phyloP scores from a whole-genome alignment of 2,797 vertebrate genomes.

The Phataginus tricuspis region DNA sequence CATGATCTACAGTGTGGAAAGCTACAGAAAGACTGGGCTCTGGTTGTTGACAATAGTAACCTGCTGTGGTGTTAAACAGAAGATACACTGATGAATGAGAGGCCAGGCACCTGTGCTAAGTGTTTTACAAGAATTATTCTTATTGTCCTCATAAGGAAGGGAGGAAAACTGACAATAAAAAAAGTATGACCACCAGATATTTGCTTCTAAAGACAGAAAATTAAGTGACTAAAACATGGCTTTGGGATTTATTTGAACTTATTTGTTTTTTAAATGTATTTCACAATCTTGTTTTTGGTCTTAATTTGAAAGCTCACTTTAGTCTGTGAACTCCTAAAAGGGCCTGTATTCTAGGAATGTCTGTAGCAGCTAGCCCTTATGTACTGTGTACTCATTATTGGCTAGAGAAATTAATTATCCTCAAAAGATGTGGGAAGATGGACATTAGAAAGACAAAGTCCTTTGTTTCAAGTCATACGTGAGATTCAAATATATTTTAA shows the following conservation, averaged over 20 bases:
- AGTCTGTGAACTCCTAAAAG: neutral
- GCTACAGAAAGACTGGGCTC: neutral
- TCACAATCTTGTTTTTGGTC: neutral
- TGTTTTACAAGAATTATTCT: neutral
- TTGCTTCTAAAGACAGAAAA: neutral
- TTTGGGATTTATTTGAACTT: neutral
- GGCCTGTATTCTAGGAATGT: neutral
- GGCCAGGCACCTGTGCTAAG: neutral
- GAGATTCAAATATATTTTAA: neutral
- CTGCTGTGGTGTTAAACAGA: neutral
- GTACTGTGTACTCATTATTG: neutral
- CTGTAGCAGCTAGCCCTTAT: neutral
- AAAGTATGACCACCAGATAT: neutral
- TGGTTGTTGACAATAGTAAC: neutral
- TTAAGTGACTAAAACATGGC: neutral
- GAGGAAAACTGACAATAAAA: neutral
- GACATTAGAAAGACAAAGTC: neutral
- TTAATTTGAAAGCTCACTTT: neutral
- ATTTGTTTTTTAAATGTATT: neutral
- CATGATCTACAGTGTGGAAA: neutral
- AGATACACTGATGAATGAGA: neutral
- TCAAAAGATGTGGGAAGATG: neutral
- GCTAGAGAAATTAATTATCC: neutral
- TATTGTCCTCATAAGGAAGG: neutral
- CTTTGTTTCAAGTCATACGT: neutral